A percentile compares a stretch with the other conserved stretches of the same genome.
These are phyloP conservation scores for Himalopsyche kuldschensis DNA, from an alignment of 2,888 invertebrate species.

Conservation along the genomic window DNA sequence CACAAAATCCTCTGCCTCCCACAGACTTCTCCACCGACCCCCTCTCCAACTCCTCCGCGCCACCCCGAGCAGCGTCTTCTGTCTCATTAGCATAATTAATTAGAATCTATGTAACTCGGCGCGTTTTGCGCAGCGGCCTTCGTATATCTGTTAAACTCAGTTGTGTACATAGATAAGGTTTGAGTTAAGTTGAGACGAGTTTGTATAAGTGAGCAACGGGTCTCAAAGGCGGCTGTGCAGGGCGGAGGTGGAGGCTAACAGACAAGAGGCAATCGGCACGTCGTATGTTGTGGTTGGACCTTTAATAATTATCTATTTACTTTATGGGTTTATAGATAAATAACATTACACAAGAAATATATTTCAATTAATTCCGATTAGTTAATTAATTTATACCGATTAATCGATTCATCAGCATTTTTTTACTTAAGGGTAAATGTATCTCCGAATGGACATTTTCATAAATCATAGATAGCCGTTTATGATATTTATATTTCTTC, in stretches of 20 bases:
- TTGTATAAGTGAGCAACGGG: conserved; percentile 34
- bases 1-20: conserved; percentile 3
- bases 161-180: conserved; percentile 39
- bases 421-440: too few species aligned
- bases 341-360: too few species aligned
- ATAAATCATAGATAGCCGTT: too few species aligned
- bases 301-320: background rate
- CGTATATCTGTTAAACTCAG: conserved; percentile 37
- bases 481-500: too few species aligned
- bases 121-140: conserved; percentile 33
- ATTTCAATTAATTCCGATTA: too few species aligned
- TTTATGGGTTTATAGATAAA: too few species aligned
- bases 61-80: conserved; percentile 30
- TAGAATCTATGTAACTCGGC: conserved; percentile 40
- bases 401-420: too few species aligned
- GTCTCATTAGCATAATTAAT: conserved; percentile 41
- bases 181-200: conserved; percentile 34
- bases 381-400: too few species aligned
- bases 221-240: conserved; percentile 45
- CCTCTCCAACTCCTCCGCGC: conserved; percentile 25
- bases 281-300: background rate
- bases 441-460: too few species aligned
- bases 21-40: conserved; percentile 16
- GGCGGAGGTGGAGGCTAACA: conserved; percentile 45
- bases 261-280: background rate